Conservation (phyloP, 2,113 vertebrate species). For the Phrynosoma blainvillii region DNA sequence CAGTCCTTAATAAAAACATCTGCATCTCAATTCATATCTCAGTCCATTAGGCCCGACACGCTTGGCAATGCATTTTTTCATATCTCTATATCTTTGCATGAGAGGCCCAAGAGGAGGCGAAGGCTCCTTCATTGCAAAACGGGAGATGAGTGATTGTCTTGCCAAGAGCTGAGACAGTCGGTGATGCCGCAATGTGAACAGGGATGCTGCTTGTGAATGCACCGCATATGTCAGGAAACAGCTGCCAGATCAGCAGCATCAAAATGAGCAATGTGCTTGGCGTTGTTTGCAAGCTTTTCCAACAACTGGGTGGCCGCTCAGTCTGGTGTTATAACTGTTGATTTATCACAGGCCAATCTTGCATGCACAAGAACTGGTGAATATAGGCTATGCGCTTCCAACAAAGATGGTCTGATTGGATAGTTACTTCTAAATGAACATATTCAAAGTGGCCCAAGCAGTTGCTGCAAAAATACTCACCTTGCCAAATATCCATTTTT, state of each 20-base stretch:
- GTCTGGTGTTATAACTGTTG: background rate
- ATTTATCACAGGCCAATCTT: background rate
- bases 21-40: background rate
- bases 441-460: background rate
- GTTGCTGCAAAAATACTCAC: background rate
- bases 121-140: background rate
- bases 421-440: background rate
- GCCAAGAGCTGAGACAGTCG: background rate
- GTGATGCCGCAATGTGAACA: background rate
- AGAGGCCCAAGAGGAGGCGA: background rate
- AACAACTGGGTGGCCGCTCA: no score
- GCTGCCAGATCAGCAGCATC: background rate
- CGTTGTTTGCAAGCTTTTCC: background rate
- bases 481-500: background rate
- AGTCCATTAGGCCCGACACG: background rate
- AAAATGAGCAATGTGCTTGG: background rate
- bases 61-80: constrained; percentile 10
- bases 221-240: background rate
- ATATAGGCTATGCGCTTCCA: no score
- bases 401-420: no score
- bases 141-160: background rate
- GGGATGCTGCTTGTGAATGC: background rate
- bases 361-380: background rate
- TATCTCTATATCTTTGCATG: background rate
- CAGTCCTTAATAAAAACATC: constrained; percentile 10